phyloP scores from a whole-genome alignment of 2,113 vertebrate genomes.

The Bungarus multicinctus region DNA sequence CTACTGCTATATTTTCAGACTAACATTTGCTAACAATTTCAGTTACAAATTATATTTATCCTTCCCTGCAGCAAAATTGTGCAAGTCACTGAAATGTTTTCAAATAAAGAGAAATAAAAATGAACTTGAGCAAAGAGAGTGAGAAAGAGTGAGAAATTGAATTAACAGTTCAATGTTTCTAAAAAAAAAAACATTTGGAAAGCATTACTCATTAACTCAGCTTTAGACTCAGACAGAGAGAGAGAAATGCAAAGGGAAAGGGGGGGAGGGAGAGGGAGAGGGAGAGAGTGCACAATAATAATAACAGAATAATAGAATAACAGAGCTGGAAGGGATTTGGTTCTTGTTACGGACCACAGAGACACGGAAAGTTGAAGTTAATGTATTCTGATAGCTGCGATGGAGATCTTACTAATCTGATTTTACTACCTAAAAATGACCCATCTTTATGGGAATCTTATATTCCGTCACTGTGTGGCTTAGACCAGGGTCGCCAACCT shows the following conservation, averaged over 20 bases:
- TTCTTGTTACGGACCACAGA: no score
- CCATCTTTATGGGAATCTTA: no score
- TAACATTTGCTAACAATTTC: neutral
- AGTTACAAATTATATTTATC: neutral
- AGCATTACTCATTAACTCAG: neutral
- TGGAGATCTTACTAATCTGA: no score
- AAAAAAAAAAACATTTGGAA: neutral
- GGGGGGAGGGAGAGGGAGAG: neutral
- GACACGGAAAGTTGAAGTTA: no score
- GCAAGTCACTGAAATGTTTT: neutral
- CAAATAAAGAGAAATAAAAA: neutral
- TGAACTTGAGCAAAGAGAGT: neutral
- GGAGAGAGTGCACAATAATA: neutral
- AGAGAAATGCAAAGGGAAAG: neutral
- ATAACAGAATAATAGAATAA: neutral
- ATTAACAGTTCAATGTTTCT: neutral
- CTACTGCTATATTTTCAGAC: neutral
- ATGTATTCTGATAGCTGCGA: no score
- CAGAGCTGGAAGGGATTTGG: no score
- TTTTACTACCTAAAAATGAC: no score
- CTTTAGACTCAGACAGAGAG: neutral
- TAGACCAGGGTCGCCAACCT: no score
- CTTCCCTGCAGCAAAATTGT: neutral
- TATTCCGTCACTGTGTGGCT: no score
- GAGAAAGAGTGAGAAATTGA: neutral